Base-by-base conservation (phyloP, 2,113 vertebrate genomes). In the Hippoglossus stenolepis region DNA sequence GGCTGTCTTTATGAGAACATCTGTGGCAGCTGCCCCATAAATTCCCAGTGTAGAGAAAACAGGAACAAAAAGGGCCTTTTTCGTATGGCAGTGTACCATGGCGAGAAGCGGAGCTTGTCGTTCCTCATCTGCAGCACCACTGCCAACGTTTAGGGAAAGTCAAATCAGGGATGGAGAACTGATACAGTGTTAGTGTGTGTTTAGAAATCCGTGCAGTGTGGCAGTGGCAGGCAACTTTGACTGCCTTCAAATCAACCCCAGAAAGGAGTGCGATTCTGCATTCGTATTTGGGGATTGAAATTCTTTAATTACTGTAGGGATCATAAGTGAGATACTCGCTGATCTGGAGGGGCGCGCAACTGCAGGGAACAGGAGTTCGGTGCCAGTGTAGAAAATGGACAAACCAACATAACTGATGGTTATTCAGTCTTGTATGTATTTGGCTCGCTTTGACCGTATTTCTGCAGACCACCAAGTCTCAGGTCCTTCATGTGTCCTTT, bases 21-120 rank as follows among this genome's bases (percentile, higher is more conserved):
- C 93, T 94, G 93, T 76, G 66, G 91, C 93, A 94, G 93, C 93
- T 94, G 94, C 93, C 90, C 91, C 87, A 93, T 94, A 94, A 94
- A 94, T 92, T 91, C 88, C 73, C 87, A 79, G 87, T 73, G 84
- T 90, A 91, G 89, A 92, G 87, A 93, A 93, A 93, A 90, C 86
- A 88, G 80, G 85, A 93, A 93, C 90, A 94, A 83, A 93, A 94
- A 91, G 89, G 87, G 80, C 77, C 78, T 92, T 93, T 95, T 93
- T 92, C 31, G 86, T 89, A 85, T 93, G 87, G 89, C 94, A 93
- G 89, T 93, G 90, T 94, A 91, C 85, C 92, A 91, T 93, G 65
- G 86, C 85, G 45, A 81, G 53, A 81, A 90, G 77, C 40, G 24
- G 88, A 91, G 76, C 75, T 53, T 81, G 86, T 80, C 65, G 79